Evolutionary conservation across 2,888 invertebrate genomes (phyloP).

Genomic region (Mayetiola destructor): DNA sequence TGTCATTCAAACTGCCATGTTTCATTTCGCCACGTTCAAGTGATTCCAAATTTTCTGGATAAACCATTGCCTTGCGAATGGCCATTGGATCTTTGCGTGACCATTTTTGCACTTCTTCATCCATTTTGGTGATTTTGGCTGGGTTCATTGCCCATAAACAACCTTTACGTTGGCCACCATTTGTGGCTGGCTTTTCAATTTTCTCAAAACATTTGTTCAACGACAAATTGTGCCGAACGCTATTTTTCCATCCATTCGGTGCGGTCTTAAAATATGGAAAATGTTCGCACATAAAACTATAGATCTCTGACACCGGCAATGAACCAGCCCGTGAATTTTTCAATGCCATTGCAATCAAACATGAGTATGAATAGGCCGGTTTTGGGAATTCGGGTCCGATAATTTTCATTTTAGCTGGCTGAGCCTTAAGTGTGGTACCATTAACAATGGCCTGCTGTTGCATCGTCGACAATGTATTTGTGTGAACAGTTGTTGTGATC

Average conservation of each 20-base stretch:
- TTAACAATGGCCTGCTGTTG: slow-evolving; percentile 2
- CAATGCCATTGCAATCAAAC: slow-evolving; percentile 92
- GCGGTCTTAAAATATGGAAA: slow-evolving; percentile 98
- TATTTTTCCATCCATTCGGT: slow-evolving; percentile 98
- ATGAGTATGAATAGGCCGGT: slow-evolving; percentile 95
- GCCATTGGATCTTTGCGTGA: slow-evolving; percentile 87
- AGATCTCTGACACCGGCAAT: slow-evolving; percentile 94
- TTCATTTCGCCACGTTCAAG: slow-evolving; percentile 81
- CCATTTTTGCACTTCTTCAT: slow-evolving; percentile 96
- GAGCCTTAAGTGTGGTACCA: slow-evolving; percentile 16
- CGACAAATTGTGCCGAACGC: slow-evolving; percentile 92
- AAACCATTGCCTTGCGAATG: slow-evolving; percentile 85
- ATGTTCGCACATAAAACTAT: slow-evolving; percentile 97
- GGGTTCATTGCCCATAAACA: slow-evolving; percentile 97
- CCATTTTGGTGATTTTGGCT: slow-evolving; percentile 88
- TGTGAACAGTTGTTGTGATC: not conserved
- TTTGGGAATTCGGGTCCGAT: slow-evolving; percentile 59
- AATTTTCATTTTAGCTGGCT: slow-evolving; percentile 16
- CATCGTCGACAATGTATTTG: not conserved
- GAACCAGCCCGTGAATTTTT: slow-evolving; percentile 92
- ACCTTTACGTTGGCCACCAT: slow-evolving; percentile 69
- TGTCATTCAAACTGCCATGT: slow-evolving; percentile 48
- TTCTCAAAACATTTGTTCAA: slow-evolving; percentile 98
- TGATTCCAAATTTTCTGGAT: slow-evolving; percentile 73
- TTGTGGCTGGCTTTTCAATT: slow-evolving; percentile 85